Percentiles rank a stretch among this genome's conserved stretches.
Evolutionary conservation across 2,113 vertebrate genomes (phyloP).

Genomic region (Bujurquina vittata): DNA sequence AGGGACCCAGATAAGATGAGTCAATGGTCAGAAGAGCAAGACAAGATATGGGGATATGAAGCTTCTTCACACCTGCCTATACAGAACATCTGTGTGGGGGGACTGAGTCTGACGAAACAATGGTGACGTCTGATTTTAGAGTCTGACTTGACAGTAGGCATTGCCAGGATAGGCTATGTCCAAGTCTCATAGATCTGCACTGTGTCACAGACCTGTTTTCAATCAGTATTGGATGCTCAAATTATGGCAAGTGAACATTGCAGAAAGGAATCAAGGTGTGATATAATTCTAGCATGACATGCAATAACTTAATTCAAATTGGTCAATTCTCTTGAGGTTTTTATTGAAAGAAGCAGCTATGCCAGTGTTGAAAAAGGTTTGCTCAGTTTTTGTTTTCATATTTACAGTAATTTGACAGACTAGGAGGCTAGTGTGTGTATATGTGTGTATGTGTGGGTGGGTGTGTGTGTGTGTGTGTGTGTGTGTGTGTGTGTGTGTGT

Average conservation of each 20-base stretch:
- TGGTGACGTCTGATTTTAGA: not conserved
- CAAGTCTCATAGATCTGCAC: not conserved
- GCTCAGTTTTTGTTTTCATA: not conserved
- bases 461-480: too few species aligned
- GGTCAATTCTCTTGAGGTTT: not conserved
- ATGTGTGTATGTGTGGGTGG: too few species aligned
- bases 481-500: too few species aligned
- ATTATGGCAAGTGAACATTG: not conserved
- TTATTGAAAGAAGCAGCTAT: not conserved
- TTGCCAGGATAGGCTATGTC: not conserved
- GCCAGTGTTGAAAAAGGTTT: not conserved
- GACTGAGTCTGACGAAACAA: not conserved
- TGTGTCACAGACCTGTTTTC: not conserved
- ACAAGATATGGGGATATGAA: conserved; percentile 5
- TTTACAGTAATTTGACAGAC: not conserved
- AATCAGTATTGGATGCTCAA: not conserved
- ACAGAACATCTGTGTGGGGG: conserved; percentile 17
- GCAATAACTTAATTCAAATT: not conserved
- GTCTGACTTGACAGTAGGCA: conserved; percentile 11
- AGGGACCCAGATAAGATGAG: conserved; percentile 7
- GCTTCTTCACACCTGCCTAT: conserved; percentile 17
- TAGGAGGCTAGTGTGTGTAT: too few species aligned
- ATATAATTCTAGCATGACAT: not conserved
- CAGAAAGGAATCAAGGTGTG: not conserved
- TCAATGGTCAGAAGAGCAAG: conserved; percentile 24